Evolutionary conservation across 2,797 vertebrate genomes (phyloP), one percentile per base, ranked within the genome.

Genomic region (Cacajao melanocephalus): DNA sequence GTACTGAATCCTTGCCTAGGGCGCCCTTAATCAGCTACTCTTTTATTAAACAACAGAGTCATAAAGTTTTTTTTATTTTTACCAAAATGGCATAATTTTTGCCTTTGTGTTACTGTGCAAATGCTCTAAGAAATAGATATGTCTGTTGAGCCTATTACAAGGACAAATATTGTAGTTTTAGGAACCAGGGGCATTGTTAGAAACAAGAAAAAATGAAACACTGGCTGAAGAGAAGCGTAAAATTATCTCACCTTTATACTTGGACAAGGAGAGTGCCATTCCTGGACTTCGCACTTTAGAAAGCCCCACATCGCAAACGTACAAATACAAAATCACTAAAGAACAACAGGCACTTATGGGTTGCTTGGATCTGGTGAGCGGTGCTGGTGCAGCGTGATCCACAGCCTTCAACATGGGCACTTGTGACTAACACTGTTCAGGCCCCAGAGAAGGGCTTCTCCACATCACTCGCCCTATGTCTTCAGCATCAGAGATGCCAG

Each of bases 361-460:
- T 46, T 26, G 14, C 46, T 30, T 61, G 44, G 20, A 30, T 78
- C 30, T 33, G 26, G 26, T 26, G 33, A 30, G 33, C 50, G 4
- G 2, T 0, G 7, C 30, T 39, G 17, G 24, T 22, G 2, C 33
- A 26, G 19, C 5, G 1, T 0, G 0, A 67, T 24, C 72, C 52
- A 0, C 3, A 55, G 28, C 57, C 20, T 24, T 44, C 81, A 33
- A 5, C 9, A 26, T 6, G 1, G 2, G 24, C 7, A n/a, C 67
- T 44, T 44, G 6, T 28, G 20, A 80, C 30, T n/a, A 15, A 79
- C 36, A 28, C 30, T 70, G 46, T 52, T 10, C 58, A 79, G 58
- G 58, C 15, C 57, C 73, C 73, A 7, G 30, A 55, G 36, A 57
- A 61, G 55, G 46, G 1, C 79, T 55, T 64, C 44, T 72, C n/a